Percentiles rank a stretch among this genome's conserved stretches.
phyloP scores from a whole-genome alignment of 2,113 vertebrate species.

The Deroptyus accipitrinus region DNA sequence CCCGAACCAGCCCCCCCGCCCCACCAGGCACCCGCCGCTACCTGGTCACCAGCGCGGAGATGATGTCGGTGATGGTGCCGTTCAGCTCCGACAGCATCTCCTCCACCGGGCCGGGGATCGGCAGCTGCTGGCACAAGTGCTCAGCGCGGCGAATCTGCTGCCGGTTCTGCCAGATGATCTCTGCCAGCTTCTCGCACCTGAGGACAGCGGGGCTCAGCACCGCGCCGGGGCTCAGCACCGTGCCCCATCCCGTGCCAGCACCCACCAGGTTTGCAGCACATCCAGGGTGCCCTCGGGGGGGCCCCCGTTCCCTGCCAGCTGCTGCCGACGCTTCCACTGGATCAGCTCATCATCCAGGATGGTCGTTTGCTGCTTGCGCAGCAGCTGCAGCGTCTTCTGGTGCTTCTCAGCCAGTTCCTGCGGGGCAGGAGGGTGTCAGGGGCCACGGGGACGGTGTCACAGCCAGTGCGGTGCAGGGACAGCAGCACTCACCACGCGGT shows the following conservation, averaged over 20 bases:
- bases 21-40: background rate
- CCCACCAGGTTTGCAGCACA: conserved; percentile 91
- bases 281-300: conserved; percentile 93
- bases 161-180: conserved; percentile 97
- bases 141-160: conserved; percentile 95
- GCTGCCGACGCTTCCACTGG: conserved; percentile 94
- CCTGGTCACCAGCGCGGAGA: conserved; percentile 96
- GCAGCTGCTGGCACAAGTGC: conserved; percentile 94
- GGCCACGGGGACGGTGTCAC: rapidly evolving
- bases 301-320: conserved; percentile 94
- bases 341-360: conserved; percentile 96
- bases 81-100: conserved; percentile 93
- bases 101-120: conserved; percentile 91
- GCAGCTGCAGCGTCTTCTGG: conserved; percentile 93
- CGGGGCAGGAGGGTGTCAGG: rapidly evolving
- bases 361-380: conserved; percentile 94
- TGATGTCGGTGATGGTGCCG: conserved; percentile 93
- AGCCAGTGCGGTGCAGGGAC: background rate
- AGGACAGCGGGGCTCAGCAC: background rate
- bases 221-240: rapidly evolving
- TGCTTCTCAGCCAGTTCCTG: conserved; percentile 87
- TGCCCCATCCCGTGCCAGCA: rapidly evolving
- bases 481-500: conserved; percentile 84
- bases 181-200: conserved; percentile 96
- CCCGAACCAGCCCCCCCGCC: background rate